Percentiles rank a stretch among this genome's conserved stretches.
Evolutionary conservation across 2,113 vertebrate species (phyloP).

Genomic region (Bubo scandiacus): DNA sequence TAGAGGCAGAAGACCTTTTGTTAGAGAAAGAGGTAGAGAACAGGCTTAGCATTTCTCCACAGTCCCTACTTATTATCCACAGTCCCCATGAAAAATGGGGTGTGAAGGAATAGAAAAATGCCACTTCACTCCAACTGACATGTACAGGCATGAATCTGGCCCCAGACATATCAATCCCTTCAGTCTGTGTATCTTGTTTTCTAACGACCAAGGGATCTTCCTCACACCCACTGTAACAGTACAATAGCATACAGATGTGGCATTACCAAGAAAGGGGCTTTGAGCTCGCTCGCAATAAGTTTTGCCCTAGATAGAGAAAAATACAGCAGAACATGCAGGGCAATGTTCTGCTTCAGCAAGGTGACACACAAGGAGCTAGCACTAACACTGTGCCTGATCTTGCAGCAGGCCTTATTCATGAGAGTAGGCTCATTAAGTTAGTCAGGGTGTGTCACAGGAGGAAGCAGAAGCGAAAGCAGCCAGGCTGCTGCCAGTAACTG

Average conservation of each 20-base stretch:
- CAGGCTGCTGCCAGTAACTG: not conserved
- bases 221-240: not conserved
- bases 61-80: not conserved
- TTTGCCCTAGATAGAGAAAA: not conserved
- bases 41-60: not conserved
- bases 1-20: not conserved
- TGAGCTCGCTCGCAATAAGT: not conserved
- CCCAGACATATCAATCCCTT: not conserved
- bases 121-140: not conserved
- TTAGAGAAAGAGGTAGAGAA: not conserved
- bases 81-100: not conserved
- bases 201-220: not conserved
- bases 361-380: fast-evolving
- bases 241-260: not conserved
- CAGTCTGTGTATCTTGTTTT: not conserved
- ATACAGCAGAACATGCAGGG: not conserved
- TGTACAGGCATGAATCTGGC: not conserved
- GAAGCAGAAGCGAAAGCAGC: not conserved
- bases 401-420: not conserved
- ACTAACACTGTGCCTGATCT: not conserved
- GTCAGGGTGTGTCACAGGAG: not conserved
- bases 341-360: not conserved
- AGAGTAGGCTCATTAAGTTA: not conserved
- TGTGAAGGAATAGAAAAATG: not conserved
- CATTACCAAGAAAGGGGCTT: not conserved